phyloP scores from a whole-genome alignment of 1,140 invertebrate genomes.

The Aricia agestis region DNA sequence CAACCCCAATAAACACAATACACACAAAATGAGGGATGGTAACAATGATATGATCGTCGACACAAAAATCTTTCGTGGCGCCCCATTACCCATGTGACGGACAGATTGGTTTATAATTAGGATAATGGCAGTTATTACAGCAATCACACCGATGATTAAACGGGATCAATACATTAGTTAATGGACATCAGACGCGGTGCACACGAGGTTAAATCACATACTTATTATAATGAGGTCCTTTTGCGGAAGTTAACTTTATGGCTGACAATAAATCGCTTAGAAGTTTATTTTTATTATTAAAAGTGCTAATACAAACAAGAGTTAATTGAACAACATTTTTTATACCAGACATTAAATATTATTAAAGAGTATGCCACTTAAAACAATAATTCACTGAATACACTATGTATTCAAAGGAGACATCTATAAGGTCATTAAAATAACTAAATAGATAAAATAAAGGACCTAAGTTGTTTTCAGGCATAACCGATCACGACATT shows the following conservation, averaged over 20 bases:
- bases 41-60: background rate
- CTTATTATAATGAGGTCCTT: background rate
- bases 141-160: background rate
- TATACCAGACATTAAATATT: too few species aligned
- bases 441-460: too few species aligned
- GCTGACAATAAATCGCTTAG: background rate
- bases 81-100: background rate
- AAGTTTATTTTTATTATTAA: too few species aligned
- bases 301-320: too few species aligned
- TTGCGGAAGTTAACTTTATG: background rate
- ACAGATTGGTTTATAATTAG: slow-evolving; percentile 1
- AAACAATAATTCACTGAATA: too few species aligned
- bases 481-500: too few species aligned
- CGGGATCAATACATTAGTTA: background rate
- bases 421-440: too few species aligned
- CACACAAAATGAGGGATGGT: background rate
- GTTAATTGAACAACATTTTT: too few species aligned
- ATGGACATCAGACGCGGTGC: background rate
- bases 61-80: background rate
- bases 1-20: background rate
- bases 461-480: too few species aligned
- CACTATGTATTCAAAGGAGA: too few species aligned
- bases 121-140: background rate
- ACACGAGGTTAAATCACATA: background rate
- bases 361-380: too few species aligned